Base-by-base conservation (phyloP, 2,113 vertebrate species). In the Fukomys damarensis region DNA sequence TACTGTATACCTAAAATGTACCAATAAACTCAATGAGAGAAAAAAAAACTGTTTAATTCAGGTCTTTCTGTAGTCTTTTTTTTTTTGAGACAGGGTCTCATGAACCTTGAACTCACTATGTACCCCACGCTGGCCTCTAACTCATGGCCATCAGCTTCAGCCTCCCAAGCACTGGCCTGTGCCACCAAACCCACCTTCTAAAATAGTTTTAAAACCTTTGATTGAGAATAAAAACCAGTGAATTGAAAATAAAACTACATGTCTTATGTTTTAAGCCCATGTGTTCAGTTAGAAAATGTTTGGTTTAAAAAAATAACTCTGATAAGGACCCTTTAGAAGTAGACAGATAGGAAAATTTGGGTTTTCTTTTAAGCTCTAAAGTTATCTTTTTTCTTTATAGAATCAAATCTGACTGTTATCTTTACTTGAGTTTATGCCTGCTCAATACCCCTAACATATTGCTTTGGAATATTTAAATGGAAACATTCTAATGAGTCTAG, bases 261-360 rank as follows among this genome's bases (percentile, higher is more conserved):
- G 46, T 72, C 61, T 93, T 58, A 56, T 86, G 43, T 43, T 74
- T 26, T 43, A 97, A 95, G 89, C 49, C 87, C 56, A 94, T 96
- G 94, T 97, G 91, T 96, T 96, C n/a, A 95, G 85, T 93, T 96
- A 96, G 94, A 96, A 91, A 90, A 95, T 96, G 52, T 87, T 93
- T 81, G 16, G 26, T 84, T 91, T 93, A 87, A 97, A 94, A 83
- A 97, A 93, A 89, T 88, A 87, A 35, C 52, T 96, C 87, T 94
- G 82, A 94, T 77, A 89, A 89, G 41, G 28, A 72, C 43, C 83
- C 94, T 96, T 79, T 63, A 76, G 66, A 96, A 58, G 52, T 88
- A 49, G 46, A 49, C 5, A 92, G 43, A 56, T 92, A 26, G 1
- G 84, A 20, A 96, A 24, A 81, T 61, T 92, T 63, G 63, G 0